Conservation (phyloP, 2,113 vertebrate species). For the Austrofundulus limnaeus region DNA sequence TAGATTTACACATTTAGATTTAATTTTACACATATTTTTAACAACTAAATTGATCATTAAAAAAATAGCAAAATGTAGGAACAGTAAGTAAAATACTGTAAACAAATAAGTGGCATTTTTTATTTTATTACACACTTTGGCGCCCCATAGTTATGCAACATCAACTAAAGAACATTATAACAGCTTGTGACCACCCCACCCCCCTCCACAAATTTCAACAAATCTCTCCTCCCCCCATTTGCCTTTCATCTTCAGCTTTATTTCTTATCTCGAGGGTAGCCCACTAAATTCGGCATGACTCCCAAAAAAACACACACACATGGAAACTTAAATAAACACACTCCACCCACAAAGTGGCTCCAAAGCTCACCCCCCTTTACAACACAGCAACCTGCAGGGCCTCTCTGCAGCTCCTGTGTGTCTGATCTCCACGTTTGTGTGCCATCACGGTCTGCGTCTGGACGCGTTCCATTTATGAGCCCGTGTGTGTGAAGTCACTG, state of each 20-base stretch:
- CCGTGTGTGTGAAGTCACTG: slow-evolving; percentile 42
- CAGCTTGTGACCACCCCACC: slow-evolving; percentile 22
- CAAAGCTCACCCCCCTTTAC: slow-evolving; percentile 40
- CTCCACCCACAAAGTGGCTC: slow-evolving; percentile 38
- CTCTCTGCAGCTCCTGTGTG: slow-evolving; percentile 13
- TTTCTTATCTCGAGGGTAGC: slow-evolving; percentile 60
- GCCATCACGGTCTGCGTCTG: slow-evolving; percentile 35
- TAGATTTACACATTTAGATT: no score
- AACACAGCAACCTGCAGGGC: slow-evolving; percentile 31
- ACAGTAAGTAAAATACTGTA: no score
- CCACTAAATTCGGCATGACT: slow-evolving; percentile 49
- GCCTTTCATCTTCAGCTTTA: slow-evolving; percentile 68
- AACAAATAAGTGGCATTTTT: no score
- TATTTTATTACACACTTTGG: no score
- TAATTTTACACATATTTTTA: no score
- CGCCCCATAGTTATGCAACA: slow-evolving; percentile 70
- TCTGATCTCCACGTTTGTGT: slow-evolving; percentile 36
- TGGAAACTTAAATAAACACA: slow-evolving; percentile 58
- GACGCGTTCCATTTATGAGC: slow-evolving; percentile 49
- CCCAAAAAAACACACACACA: slow-evolving; percentile 46
- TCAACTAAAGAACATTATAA: slow-evolving; percentile 64
- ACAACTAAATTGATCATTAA: no score
- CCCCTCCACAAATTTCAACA: slow-evolving; percentile 28
- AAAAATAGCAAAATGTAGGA: no score
- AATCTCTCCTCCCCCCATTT: slow-evolving; percentile 52